Base-by-base conservation (phyloP, 1,140 invertebrate species). In the Listronotus bonariensis region DNA sequence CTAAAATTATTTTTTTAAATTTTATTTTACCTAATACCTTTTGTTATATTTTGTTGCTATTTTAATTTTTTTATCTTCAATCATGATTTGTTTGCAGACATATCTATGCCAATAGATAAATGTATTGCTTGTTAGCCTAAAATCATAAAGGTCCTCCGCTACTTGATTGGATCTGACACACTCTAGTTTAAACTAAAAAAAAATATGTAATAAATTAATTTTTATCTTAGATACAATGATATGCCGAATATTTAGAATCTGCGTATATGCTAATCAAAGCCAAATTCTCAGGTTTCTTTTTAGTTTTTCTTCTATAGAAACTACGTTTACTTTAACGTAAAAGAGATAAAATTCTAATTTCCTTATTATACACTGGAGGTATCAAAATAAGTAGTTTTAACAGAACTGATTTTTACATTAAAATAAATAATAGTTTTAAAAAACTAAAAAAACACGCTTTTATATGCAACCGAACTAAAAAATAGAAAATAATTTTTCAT, bases 71-170 rank as follows among this genome's bases (percentile, higher is more conserved):
- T 78, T 74, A 60, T 81, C 68, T 49, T 80, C 75, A 34, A 82
- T 74, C 60, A 82, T 77, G 55, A 79, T 80, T 42, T 80, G 59
- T 3, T 74, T 67, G 14, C 75, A 77, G 6, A 81, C 76, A 51
- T 79, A 81, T 57, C 78, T 70, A 4, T 77, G 72, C 77, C 85
- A 86, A 34, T 77, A 74, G n/a, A 74, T 72, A 67, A 87, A 86
- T 20, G 79, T 76, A 18, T 80, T 68, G 51, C 82, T 80, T 52
- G 79, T 77, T n/a, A 85, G 68, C 58, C 79, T 82, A 15, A 86
- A 76, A 54, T 86, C 84, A 64, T 84, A 82, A 70, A 83, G 84
- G 72, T 88, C 86, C 48, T 86, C 82, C 14, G 86, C 86, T 6
- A 85, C 83, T 77, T 85, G 82, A 68, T 58, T 55, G 12, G 64